These are phyloP conservation scores for Noctua fimbriata DNA, from an alignment of 2,888 invertebrate genomes.

Conservation along the genomic window DNA sequence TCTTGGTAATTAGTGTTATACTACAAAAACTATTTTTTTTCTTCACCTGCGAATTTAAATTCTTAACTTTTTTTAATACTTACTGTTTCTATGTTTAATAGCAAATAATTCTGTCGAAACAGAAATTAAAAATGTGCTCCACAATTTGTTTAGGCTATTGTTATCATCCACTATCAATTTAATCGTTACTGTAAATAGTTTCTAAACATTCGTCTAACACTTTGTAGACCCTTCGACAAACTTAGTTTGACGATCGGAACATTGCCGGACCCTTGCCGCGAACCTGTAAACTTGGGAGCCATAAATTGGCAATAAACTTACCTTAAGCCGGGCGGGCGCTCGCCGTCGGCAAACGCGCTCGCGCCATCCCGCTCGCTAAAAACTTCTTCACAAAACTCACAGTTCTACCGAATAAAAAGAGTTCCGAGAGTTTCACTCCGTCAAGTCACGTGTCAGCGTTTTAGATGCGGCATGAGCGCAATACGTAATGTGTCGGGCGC, in stretches of 20 bases:
- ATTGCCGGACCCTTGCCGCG: constrained; percentile 79
- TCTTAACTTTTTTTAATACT: constrained; percentile 46
- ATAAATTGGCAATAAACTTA: constrained; percentile 90
- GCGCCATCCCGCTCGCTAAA: constrained; percentile 86
- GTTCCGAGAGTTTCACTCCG: constrained; percentile 85
- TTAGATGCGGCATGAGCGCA: constrained; percentile 87
- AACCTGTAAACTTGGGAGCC: constrained; percentile 81
- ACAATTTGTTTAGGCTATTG: constrained; percentile 73
- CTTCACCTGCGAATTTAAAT: neutral
- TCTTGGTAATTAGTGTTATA: neutral
- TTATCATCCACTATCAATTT: constrained; percentile 64
- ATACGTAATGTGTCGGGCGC: constrained; percentile 86
- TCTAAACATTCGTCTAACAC: constrained; percentile 72
- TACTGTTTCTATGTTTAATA: constrained; percentile 43
- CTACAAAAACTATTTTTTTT: constrained; percentile 3
- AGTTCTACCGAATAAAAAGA: constrained; percentile 80
- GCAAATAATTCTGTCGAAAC: constrained; percentile 12
- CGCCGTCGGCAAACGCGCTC: constrained; percentile 87
- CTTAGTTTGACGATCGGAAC: constrained; percentile 84
- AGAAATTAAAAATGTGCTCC: constrained; percentile 43
- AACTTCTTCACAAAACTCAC: constrained; percentile 89
- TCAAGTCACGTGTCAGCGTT: constrained; percentile 89
- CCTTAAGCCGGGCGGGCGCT: constrained; percentile 88
- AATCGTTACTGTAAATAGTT: constrained; percentile 69
- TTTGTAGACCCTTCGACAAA: constrained; percentile 79